phyloP scores from a whole-genome alignment of 2,797 vertebrate species.

The Sebastes oblongus region DNA sequence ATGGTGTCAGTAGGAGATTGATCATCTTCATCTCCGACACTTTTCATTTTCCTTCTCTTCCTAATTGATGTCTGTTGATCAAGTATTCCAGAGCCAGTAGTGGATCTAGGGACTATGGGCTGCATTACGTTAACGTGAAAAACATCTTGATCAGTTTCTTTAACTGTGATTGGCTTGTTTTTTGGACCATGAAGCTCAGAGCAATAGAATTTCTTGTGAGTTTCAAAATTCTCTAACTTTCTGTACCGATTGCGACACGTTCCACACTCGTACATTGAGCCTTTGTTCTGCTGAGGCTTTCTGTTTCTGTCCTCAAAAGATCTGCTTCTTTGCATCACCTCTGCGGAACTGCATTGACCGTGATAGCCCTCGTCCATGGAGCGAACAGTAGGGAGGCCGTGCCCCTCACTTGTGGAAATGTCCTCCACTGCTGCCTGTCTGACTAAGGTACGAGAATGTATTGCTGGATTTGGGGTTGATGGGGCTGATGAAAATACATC shows the following conservation, averaged over 20 bases:
- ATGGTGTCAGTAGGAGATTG: slow-evolving; percentile 88
- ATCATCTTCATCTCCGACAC: slow-evolving; percentile 96
- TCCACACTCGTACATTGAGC: slow-evolving; percentile 99
- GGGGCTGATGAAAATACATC: slow-evolving; percentile 95
- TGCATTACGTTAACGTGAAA: slow-evolving; percentile 80
- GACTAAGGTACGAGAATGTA: slow-evolving; percentile 92
- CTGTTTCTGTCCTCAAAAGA: slow-evolving; percentile 89
- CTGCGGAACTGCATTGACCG: slow-evolving; percentile 79
- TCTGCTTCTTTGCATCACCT: slow-evolving; percentile 86
- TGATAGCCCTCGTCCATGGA: slow-evolving; percentile 90
- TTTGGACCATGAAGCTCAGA: slow-evolving; percentile 98
- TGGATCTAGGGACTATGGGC: slow-evolving; percentile 82
- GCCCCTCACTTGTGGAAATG: slow-evolving; percentile 87
- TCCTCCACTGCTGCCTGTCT: slow-evolving; percentile 95
- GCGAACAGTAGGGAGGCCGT: slow-evolving; percentile 82
- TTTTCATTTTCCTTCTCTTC: slow-evolving; percentile 98
- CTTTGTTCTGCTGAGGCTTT: slow-evolving; percentile 92
- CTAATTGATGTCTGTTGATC: slow-evolving; percentile 93
- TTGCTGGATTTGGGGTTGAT: slow-evolving; percentile 85
- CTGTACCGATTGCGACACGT: slow-evolving; percentile 97
- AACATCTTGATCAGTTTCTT: slow-evolving; percentile 88
- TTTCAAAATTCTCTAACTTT: slow-evolving; percentile 98
- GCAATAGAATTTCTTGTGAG: slow-evolving; percentile 99
- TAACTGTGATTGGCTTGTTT: slow-evolving; percentile 84
- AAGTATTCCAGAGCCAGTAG: slow-evolving; percentile 79